Evolutionary conservation across 2,113 vertebrate species (phyloP).

Genomic region (Microtus ochrogaster): DNA sequence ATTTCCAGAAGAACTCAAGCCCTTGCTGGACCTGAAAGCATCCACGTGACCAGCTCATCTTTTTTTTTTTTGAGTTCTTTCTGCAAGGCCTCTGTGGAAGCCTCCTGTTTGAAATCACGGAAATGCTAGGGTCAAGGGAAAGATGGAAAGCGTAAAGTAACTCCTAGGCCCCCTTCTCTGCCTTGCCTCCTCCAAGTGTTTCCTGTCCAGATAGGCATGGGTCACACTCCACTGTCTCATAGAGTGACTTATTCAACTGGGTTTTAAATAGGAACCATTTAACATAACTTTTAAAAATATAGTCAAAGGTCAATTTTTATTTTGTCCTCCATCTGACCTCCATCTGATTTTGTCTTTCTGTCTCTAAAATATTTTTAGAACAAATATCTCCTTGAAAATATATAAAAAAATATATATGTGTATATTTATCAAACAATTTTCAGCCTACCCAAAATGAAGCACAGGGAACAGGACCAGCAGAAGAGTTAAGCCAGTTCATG

Average conservation of each 20-base stretch:
- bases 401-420: neutral
- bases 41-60: neutral
- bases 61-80: neutral
- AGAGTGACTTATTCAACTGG: neutral
- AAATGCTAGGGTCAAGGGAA: neutral
- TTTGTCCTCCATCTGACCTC: neutral
- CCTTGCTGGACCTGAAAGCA: too few relatives aligned
- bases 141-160: neutral
- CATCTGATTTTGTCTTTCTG: neutral
- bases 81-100: neutral
- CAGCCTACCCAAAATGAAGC: neutral
- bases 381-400: neutral
- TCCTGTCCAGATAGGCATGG: neutral
- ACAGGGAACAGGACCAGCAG: neutral
- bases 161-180: neutral
- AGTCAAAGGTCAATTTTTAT: neutral
- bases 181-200: neutral
- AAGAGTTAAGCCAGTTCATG: neutral
- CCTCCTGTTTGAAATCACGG: constrained; percentile 15
- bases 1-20: constrained; percentile 21
- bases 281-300: neutral
- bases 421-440: neutral
- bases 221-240: neutral
- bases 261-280: neutral
- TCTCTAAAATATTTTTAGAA: constrained; percentile 34